phyloP scores from a whole-genome alignment of 2,797 vertebrate genomes.

The Spatula clypeata region DNA sequence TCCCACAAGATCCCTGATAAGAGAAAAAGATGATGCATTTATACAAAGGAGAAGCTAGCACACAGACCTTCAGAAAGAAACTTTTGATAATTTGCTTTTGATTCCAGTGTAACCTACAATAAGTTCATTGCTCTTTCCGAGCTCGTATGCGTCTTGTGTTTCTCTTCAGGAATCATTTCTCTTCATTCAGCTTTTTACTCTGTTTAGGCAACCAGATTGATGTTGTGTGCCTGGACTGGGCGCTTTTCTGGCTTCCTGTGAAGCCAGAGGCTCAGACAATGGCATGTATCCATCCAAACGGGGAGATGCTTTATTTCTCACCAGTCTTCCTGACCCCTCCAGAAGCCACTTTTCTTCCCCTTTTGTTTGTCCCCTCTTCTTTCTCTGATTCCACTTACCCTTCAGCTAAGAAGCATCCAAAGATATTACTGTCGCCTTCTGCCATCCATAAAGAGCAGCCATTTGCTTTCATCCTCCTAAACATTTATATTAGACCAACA shows the following conservation, averaged over 20 bases:
- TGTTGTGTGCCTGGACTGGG: neutral
- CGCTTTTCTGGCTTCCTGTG: conserved; percentile 16
- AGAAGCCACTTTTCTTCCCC: conserved; percentile 6
- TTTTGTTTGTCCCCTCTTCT: conserved; percentile 8
- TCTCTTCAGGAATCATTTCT: conserved; percentile 33
- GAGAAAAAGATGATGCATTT: conserved; percentile 25
- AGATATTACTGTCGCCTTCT: conserved; percentile 1
- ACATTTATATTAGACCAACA: conserved; percentile 17
- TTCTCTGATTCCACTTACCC: conserved; percentile 20
- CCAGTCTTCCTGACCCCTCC: neutral
- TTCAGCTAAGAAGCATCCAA: conserved; percentile 27
- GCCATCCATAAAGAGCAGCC: neutral
- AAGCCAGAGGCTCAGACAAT: neutral
- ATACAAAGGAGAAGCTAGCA: neutral
- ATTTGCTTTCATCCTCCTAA: conserved; percentile 25
- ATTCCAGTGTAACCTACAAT: neutral
- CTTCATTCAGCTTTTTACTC: conserved; percentile 49
- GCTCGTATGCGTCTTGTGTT: neutral
- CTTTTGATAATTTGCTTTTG: conserved; percentile 22
- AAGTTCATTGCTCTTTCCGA: conserved; percentile 38
- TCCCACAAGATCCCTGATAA: conserved; percentile 57
- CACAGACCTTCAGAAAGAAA: conserved; percentile 1
- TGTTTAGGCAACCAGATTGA: conserved; percentile 42
- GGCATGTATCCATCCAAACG: neutral
- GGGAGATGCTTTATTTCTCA: conserved; percentile 7